phyloP scores from a whole-genome alignment of 2,113 vertebrate species.

The Campylomormyrus tamandua region DNA sequence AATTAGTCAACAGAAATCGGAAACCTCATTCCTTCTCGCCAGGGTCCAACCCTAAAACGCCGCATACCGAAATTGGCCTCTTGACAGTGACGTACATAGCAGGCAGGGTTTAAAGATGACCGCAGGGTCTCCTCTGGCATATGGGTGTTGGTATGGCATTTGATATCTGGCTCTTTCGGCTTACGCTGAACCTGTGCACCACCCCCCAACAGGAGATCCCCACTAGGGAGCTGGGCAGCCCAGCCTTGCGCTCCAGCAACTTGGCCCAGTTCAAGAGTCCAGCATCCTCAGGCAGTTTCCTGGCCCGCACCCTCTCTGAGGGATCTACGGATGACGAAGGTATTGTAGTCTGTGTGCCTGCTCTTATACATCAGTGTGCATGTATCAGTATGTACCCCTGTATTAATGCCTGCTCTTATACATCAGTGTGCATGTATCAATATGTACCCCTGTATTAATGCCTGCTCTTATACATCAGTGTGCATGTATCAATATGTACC shows the following conservation, averaged over 20 bases:
- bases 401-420: neutral
- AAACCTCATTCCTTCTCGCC: neutral
- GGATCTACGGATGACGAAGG: constrained; percentile 98
- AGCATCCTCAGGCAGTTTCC: constrained; percentile 52
- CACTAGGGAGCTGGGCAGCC: constrained; percentile 83
- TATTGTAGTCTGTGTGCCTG: constrained; percentile 31
- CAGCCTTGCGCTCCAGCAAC: constrained; percentile 56
- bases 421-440: too few relatives aligned
- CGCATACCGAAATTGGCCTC: neutral
- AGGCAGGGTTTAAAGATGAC: neutral
- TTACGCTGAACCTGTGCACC: neutral
- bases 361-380: neutral
- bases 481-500: neutral
- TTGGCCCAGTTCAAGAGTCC: constrained; percentile 60
- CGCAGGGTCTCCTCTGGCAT: neutral
- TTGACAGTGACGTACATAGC: too few relatives aligned
- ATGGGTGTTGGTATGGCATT: neutral
- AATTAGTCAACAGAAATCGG: neutral
- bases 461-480: too few relatives aligned
- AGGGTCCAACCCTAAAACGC: neutral
- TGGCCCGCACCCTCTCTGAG: constrained; percentile 85
- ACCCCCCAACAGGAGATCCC: constrained; percentile 76
- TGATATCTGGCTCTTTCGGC: neutral
- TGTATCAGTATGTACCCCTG: neutral
- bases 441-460: too few relatives aligned